Evolutionary conservation across 1,140 invertebrate species (phyloP).

Genomic region (Monomorium pharaonis): DNA sequence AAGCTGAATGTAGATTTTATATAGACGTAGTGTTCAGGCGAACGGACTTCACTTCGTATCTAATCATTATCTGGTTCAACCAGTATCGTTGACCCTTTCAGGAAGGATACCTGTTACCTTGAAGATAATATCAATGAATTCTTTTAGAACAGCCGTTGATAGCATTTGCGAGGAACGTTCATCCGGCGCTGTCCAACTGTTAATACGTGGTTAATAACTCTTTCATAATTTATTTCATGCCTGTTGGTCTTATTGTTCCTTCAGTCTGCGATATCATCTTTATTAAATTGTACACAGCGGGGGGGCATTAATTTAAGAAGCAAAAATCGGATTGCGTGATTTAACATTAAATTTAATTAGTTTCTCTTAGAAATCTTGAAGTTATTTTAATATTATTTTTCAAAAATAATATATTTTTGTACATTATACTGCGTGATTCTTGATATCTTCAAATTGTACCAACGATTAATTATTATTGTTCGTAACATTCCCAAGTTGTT

Average conservation of each 20-base stretch:
- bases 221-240: conserved; percentile 6
- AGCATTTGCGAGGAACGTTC: neutral
- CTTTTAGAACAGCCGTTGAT: neutral
- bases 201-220: conserved; percentile 18
- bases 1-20: conserved; percentile 25
- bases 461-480: neutral
- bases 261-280: conserved; percentile 5
- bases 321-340: neutral
- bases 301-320: neutral
- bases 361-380: neutral
- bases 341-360: neutral
- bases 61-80: conserved; percentile 33
- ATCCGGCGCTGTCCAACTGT: neutral
- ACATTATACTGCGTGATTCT: no score
- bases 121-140: conserved; percentile 47
- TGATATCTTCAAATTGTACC: neutral
- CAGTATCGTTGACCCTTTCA: conserved; percentile 43
- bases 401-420: neutral
- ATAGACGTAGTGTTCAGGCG: neutral
- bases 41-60: neutral
- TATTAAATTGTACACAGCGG: neutral
- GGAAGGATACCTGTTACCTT: conserved; percentile 21
- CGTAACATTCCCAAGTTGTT: neutral
- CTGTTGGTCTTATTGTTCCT: neutral
- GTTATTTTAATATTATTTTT: neutral